phyloP scores from a whole-genome alignment of 2,888 invertebrate species.

The Stenodera caucasica region DNA sequence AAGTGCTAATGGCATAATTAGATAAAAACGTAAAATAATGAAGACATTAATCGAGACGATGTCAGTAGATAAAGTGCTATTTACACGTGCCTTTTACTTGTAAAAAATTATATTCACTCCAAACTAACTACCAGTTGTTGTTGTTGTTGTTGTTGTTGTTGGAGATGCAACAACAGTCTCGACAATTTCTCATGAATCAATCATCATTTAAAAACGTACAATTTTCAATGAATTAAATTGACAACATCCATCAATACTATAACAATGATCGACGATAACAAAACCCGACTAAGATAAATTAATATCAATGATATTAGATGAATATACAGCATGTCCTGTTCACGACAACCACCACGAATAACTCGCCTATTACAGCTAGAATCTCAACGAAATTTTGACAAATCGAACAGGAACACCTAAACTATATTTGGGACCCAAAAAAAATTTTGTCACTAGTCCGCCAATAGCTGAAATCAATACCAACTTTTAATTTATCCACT shows the following conservation, averaged over 20 bases:
- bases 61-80: slow-evolving; percentile 15
- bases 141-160: not conserved
- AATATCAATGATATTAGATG: too few species aligned
- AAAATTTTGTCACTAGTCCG: too few species aligned
- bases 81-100: slow-evolving; percentile 16
- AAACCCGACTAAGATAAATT: not conserved
- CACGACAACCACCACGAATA: too few species aligned
- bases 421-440: too few species aligned
- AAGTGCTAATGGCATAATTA: slow-evolving; percentile 20
- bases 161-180: not conserved
- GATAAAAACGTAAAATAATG: slow-evolving; percentile 18
- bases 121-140: not conserved
- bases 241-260: slow-evolving; percentile 1
- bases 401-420: too few species aligned
- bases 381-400: too few species aligned
- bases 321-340: too few species aligned
- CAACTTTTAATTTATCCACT: too few species aligned
- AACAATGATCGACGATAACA: not conserved
- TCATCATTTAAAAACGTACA: slow-evolving; percentile 2
- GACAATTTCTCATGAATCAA: slow-evolving; percentile 8
- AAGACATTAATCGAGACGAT: slow-evolving; percentile 23
- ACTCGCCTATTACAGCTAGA: too few species aligned
- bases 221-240: slow-evolving; percentile 4
- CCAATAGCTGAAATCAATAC: too few species aligned
- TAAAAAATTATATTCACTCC: not conserved